Evolutionary conservation across 1,140 invertebrate genomes (phyloP).

Genomic region (Hydropsyche tenuis): DNA sequence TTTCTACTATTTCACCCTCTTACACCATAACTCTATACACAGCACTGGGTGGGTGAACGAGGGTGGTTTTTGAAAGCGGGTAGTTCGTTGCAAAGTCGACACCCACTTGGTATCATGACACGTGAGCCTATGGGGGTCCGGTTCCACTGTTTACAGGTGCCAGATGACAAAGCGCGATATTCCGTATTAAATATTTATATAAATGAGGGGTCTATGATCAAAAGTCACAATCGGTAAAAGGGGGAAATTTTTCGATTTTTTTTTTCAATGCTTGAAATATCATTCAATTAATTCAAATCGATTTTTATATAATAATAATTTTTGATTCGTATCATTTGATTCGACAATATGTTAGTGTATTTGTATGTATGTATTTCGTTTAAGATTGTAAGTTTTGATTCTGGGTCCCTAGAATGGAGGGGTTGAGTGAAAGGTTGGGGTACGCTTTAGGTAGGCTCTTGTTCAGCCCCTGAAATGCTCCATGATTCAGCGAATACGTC

Average conservation of each 20-base stretch:
- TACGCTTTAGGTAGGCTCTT: not conserved
- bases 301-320: too few species aligned
- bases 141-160: conserved; percentile 42
- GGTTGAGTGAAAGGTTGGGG: conserved; percentile 14
- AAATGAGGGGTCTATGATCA: too few species aligned
- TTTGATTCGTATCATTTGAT: too few species aligned
- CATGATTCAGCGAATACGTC: conserved; percentile 39
- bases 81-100: conserved; percentile 7
- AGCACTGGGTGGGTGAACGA: not conserved
- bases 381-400: too few species aligned
- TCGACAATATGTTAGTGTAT: too few species aligned
- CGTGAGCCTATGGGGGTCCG: not conserved
- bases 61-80: not conserved
- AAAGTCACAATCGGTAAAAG: too few species aligned
- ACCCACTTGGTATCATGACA: conserved; percentile 24
- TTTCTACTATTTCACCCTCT: conserved; percentile 16
- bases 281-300: too few species aligned
- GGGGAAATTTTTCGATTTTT: too few species aligned
- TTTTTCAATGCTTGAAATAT: too few species aligned
- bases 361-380: too few species aligned
- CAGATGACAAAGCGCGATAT: conserved; percentile 44
- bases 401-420: too few species aligned
- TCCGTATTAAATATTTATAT: conserved; percentile 46
- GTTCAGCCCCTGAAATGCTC: not conserved
- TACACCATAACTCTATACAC: not conserved